phyloP scores from a whole-genome alignment of 2,888 invertebrate species.

The Microctonus aethiopoides region DNA sequence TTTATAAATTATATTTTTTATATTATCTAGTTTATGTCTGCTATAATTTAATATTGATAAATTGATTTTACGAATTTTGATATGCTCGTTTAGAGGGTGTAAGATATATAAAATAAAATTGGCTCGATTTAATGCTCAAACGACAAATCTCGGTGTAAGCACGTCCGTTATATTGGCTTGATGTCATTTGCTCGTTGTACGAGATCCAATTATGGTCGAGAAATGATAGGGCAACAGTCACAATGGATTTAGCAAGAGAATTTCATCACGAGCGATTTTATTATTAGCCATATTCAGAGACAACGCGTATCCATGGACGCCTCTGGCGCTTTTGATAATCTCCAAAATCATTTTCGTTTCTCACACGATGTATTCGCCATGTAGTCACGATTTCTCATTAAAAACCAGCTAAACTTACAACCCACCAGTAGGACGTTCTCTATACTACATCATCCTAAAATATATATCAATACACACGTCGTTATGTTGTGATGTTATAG shows the following conservation, averaged over 20 bases:
- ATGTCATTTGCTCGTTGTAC: constrained; percentile 58
- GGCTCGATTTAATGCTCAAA: constrained; percentile 58
- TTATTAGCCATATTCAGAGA: constrained; percentile 65
- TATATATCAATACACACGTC: background rate
- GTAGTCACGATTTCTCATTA: constrained; percentile 32
- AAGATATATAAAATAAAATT: constrained; percentile 49
- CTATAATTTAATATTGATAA: background rate
- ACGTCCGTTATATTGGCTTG: constrained; percentile 59
- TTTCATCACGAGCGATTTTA: constrained; percentile 37
- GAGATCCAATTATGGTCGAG: constrained; percentile 61
- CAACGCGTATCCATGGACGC: constrained; percentile 56
- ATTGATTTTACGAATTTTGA: background rate
- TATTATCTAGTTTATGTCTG: background rate
- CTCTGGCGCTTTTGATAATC: constrained; percentile 43
- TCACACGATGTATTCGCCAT: constrained; percentile 10
- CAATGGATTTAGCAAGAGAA: constrained; percentile 33
- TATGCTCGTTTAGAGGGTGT: constrained; percentile 1
- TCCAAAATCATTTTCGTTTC: constrained; percentile 32
- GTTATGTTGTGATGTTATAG: background rate
- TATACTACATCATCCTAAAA: background rate
- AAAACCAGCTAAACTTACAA: constrained; percentile 14
- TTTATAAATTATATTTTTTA: background rate
- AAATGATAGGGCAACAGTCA: constrained; percentile 61
- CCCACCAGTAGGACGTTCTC: background rate
- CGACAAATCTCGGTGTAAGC: constrained; percentile 64